Evolutionary conservation across 2,797 vertebrate genomes (phyloP).

Genomic region (Chaetophractus vellerosus): DNA sequence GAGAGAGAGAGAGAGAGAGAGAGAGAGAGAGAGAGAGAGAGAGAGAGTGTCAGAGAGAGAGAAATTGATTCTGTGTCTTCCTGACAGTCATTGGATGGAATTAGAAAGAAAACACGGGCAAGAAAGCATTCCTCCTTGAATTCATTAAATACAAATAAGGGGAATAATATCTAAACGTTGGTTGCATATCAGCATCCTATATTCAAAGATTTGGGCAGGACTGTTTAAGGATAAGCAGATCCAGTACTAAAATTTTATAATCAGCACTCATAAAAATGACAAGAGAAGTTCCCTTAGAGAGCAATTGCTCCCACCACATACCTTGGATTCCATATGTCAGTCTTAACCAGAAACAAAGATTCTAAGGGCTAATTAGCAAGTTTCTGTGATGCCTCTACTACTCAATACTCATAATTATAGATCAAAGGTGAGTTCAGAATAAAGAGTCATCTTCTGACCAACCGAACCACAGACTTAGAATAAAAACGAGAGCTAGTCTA

Average conservation of each 20-base stretch:
- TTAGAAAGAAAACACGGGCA: conserved; percentile 80
- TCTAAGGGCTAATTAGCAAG: conserved; percentile 4
- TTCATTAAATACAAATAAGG: conserved; percentile 78
- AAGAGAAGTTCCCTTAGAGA: conserved; percentile 70
- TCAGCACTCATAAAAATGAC: conserved; percentile 72
- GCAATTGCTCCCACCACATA: conserved; percentile 56
- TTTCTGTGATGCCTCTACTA: neutral
- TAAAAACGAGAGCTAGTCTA: conserved; percentile 23
- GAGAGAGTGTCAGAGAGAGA: neutral
- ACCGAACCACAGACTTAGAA: conserved; percentile 43
- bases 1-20: neutral
- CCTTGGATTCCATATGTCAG: neutral
- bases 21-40: neutral
- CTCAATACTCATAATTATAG: neutral
- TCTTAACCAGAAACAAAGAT: conserved; percentile 59
- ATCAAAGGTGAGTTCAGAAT: conserved; percentile 30
- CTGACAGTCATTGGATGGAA: conserved; percentile 74
- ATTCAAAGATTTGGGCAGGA: conserved; percentile 62
- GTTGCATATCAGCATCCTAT: conserved; percentile 60
- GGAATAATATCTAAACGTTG: conserved; percentile 71
- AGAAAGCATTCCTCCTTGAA: conserved; percentile 79
- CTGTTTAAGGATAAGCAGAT: conserved; percentile 71
- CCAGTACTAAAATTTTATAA: conserved; percentile 76
- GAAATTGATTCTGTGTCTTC: conserved; percentile 68
- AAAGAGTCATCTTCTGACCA: conserved; percentile 31